These are phyloP conservation scores for Nipponia nippon DNA, from an alignment of 2,113 vertebrate species.

Conservation along the genomic window DNA sequence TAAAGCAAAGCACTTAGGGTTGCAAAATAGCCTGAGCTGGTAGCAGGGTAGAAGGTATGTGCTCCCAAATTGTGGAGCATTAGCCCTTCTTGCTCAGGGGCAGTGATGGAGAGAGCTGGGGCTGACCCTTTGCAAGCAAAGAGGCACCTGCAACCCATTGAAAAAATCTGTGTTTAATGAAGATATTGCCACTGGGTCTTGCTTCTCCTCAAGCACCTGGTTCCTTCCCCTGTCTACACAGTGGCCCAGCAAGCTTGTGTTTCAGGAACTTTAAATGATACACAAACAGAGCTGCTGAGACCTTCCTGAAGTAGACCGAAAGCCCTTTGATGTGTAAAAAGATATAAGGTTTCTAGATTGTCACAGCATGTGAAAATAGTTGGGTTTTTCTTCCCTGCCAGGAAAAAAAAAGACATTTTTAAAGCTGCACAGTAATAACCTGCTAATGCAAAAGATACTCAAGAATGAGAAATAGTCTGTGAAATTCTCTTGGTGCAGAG, in stretches of 20 bases:
- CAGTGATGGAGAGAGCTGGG: neutral
- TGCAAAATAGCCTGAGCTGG: fast-evolving
- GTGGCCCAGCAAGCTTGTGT: neutral
- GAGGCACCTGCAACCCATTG: fast-evolving
- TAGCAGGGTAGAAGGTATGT: neutral
- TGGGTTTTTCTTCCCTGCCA: neutral
- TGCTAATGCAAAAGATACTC: neutral
- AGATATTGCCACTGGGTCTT: neutral
- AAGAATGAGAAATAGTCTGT: neutral
- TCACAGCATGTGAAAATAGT: neutral
- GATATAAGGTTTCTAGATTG: neutral
- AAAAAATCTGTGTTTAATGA: neutral
- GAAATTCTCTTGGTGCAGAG: neutral
- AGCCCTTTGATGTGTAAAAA: neutral
- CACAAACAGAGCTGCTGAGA: neutral
- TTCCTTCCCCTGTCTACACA: neutral
- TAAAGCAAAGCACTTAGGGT: neutral
- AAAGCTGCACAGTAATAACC: neutral
- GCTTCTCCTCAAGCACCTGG: neutral
- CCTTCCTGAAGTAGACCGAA: neutral
- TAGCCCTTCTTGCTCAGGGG: neutral
- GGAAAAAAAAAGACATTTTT: neutral
- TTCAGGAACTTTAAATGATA: no score
- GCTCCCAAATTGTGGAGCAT: neutral
- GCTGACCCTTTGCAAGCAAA: neutral